Base-by-base conservation (phyloP, 2,113 vertebrate genomes). In the Dendropsophus ebraccatus region DNA sequence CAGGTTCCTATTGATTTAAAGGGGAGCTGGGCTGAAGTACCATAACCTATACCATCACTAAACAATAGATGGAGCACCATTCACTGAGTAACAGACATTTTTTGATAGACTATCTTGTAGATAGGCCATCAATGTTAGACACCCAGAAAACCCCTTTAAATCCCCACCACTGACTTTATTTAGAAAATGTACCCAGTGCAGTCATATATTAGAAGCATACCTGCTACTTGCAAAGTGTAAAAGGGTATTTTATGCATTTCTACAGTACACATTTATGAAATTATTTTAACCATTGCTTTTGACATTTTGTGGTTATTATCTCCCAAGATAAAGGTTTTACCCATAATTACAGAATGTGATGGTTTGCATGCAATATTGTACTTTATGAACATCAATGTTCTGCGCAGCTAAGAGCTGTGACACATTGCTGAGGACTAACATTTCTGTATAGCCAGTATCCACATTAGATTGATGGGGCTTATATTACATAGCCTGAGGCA, bases 401-500 rank as follows among this genome's bases (percentile, higher is more conserved):
- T 62, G 78, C n/a, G 25, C 9, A 54, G 19, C 35, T 62, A 81
- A 81, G 35, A 47, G 41, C 56, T 47, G 6, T 79, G 37, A 65
- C 78, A 62, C 32, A 25, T 47, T 8, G 9, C 56, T 37, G 23
- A 81, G 58, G 37, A 65, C 37, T 45, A 65, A 37, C 56, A 47
- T 41, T 60, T 79, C n/a, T 80, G 25, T 52, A 77, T 35, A 47
- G n/a, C 32, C 54, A 80, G 56, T 65, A 65, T 41, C 41, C 78
- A 5, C 21, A 13, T 45, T 75, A 84, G 82, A 74, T 84, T 74
- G 35, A 74, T 84, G 70, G 45, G 37, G 52, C 37, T 74, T 74
- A 84, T 84, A 74, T 74, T 74, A 75, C 82, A 75, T 32, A 60
- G 52, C 70, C 82, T 60, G 4, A 84, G 82, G 82, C 70, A 72